These are phyloP conservation scores for Dendrolimus houi DNA, from an alignment of 2,888 invertebrate species.

Conservation along the genomic window DNA sequence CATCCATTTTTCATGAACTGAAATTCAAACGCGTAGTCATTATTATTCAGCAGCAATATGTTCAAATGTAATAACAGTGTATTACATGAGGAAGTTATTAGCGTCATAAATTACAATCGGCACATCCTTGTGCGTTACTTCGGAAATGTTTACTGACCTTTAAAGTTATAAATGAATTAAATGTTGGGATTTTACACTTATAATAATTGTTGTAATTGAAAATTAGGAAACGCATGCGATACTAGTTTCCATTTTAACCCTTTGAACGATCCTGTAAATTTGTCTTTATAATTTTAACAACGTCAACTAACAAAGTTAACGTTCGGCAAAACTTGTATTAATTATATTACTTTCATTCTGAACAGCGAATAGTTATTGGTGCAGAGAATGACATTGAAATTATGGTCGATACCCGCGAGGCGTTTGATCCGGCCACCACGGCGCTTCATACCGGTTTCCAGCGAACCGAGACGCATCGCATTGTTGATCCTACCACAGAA, in stretches of 20 bases:
- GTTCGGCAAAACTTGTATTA: background rate
- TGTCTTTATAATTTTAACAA: background rate
- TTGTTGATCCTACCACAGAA: constrained; percentile 63
- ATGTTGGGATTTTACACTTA: background rate
- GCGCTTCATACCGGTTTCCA: constrained; percentile 62
- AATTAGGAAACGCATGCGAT: background rate
- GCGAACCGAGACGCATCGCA: constrained; percentile 50
- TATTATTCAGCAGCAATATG: no score
- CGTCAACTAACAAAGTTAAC: background rate
- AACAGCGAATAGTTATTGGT: constrained; percentile 1
- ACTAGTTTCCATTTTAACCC: no score
- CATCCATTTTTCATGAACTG: no score
- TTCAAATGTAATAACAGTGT: no score
- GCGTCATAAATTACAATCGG: constrained; percentile 5
- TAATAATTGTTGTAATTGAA: background rate
- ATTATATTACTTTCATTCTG: background rate
- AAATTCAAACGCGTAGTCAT: constrained; percentile 3
- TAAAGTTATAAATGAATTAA: background rate
- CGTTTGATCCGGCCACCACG: constrained; percentile 46
- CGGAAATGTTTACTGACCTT: constrained; percentile 8
- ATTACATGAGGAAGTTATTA: constrained; percentile 7
- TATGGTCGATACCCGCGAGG: constrained; percentile 49
- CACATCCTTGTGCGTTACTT: constrained; percentile 9
- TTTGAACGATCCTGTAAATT: no score
- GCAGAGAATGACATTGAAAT: constrained; percentile 37